These are phyloP conservation scores for Cactoblastis cactorum DNA, from an alignment of 2,888 invertebrate genomes.

Conservation along the genomic window DNA sequence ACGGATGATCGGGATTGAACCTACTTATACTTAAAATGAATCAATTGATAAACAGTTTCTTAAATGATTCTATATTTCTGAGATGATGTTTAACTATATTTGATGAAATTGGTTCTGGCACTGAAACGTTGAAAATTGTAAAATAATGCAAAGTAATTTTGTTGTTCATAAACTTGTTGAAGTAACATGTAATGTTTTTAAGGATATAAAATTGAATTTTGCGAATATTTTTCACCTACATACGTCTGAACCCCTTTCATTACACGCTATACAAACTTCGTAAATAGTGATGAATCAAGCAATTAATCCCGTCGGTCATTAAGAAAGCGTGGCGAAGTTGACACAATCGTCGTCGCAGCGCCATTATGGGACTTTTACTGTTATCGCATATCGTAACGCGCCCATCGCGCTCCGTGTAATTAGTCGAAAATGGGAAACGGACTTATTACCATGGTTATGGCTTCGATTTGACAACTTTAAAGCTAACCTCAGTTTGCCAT, in stretches of 20 bases:
- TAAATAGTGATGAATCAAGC: constrained; percentile 34
- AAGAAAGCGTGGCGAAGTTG: constrained; percentile 60
- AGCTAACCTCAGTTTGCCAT: constrained; percentile 1
- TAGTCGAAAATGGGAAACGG: constrained; percentile 56
- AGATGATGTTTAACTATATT: too few species aligned
- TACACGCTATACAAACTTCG: constrained; percentile 22
- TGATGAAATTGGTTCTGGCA: too few species aligned
- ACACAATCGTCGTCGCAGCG: constrained; percentile 52
- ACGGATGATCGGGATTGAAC: too few species aligned
- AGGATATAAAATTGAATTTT: constrained; percentile 16
- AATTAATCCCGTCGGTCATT: constrained; percentile 56
- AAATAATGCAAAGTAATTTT: too few species aligned
- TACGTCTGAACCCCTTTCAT: constrained; percentile 39
- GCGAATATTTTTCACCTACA: not conserved
- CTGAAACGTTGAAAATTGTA: too few species aligned
- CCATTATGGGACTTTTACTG: constrained; percentile 72
- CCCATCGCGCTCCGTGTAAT: constrained; percentile 59
- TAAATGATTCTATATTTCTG: too few species aligned
- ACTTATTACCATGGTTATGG: constrained; percentile 36
- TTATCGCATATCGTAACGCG: constrained; percentile 68
- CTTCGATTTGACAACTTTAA: constrained; percentile 19
- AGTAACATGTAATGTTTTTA: too few species aligned
- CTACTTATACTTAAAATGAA: too few species aligned
- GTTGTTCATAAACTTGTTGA: too few species aligned
- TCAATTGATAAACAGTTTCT: too few species aligned